Conservation (phyloP, 2,888 invertebrate genomes). For the Chrysina gloriosa region DNA sequence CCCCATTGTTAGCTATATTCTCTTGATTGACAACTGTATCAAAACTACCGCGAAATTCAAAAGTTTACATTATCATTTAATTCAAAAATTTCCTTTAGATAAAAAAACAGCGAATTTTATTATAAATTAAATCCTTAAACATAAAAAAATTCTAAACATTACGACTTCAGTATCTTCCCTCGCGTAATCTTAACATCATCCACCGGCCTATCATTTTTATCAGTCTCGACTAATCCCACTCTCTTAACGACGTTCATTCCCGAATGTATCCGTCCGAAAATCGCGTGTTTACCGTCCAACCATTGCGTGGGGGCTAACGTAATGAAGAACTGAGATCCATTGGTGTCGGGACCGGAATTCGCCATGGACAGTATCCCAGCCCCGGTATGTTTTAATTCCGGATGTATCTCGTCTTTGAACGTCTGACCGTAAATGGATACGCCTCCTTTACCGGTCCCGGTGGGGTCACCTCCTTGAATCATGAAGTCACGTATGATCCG, state of each 20-base stretch:
- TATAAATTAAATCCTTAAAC: not conserved
- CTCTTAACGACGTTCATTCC: constrained; percentile 94
- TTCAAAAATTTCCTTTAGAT: not conserved
- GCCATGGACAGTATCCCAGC: constrained; percentile 96
- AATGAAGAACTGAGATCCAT: constrained; percentile 99
- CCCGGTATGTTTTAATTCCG: constrained; percentile 94
- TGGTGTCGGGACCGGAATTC: constrained; percentile 96
- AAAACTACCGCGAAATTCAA: not conserved
- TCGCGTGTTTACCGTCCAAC: constrained; percentile 97
- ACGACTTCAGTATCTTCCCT: constrained; percentile 66
- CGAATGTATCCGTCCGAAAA: constrained; percentile 89
- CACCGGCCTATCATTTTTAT: constrained; percentile 90
- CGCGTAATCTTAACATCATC: constrained; percentile 86
- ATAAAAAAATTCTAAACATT: constrained; percentile 37
- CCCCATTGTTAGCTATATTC: too few species aligned
- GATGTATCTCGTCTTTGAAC: constrained; percentile 95
- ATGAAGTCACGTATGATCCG: constrained; percentile 93
- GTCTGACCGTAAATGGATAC: constrained; percentile 95
- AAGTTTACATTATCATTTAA: not conserved
- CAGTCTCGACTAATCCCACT: constrained; percentile 94
- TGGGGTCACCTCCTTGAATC: constrained; percentile 98
- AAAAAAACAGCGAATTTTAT: constrained; percentile 2
- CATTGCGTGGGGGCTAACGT: constrained; percentile 97
- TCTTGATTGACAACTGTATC: too few species aligned
- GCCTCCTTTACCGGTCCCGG: constrained; percentile 92